Evolutionary conservation across 2,797 vertebrate species (phyloP).

Genomic region (Anomalospiza imberbis): DNA sequence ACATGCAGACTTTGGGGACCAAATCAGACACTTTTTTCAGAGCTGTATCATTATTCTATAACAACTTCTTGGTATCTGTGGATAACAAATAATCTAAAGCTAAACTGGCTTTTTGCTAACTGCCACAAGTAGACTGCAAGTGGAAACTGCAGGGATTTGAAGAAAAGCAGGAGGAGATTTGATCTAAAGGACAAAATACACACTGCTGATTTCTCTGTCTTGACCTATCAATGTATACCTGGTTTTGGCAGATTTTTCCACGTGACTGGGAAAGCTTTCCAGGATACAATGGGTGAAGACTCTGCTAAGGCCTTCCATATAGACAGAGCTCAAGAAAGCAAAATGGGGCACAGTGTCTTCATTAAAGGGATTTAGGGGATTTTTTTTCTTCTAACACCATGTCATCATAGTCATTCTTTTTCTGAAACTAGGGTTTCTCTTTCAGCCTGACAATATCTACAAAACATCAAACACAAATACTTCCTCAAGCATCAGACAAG

Average conservation of each 20-base stretch:
- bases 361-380: not conserved
- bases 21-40: not conserved
- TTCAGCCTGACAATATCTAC: not conserved
- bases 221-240: not conserved
- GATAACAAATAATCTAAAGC: not conserved
- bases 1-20: not conserved
- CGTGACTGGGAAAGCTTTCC: not conserved
- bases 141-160: not conserved
- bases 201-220: not conserved
- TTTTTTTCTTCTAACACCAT: not conserved
- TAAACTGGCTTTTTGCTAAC: not conserved
- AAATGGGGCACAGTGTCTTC: not conserved
- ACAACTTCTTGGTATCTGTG: not conserved
- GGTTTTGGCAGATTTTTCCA: not conserved
- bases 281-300: not conserved
- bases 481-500: conserved; percentile 12
- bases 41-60: not conserved
- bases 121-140: not conserved
- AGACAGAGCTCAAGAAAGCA: not conserved
- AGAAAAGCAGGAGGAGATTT: not conserved
- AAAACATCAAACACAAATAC: conserved; percentile 31
- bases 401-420: not conserved
- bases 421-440: not conserved
- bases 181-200: not conserved
- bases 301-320: not conserved